These are phyloP conservation scores for Eunapius fragilis DNA, from an alignment of 37 sponge, comb jelly and placozoan species.

Conservation along the genomic window DNA sequence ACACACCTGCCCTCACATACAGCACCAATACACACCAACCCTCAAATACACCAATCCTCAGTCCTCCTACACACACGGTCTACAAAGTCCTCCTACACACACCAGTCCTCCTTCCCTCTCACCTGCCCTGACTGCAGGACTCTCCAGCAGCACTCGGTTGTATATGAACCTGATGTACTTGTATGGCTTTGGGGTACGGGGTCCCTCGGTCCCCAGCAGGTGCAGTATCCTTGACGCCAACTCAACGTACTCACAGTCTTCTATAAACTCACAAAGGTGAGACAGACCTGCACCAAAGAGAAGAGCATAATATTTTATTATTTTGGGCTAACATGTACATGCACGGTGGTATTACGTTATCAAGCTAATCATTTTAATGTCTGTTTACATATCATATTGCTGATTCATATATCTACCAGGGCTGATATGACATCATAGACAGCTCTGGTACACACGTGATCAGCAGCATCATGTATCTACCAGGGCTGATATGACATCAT, in stretches of 20 bases:
- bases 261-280: slow-evolving; percentile 97
- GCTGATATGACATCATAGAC: no score
- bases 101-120: not conserved
- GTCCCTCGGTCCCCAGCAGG: slow-evolving; percentile 92
- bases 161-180: slow-evolving; percentile 94
- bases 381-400: no score
- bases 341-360: no score
- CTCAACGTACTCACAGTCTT: slow-evolving; percentile 95
- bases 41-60: not conserved
- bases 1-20: not conserved
- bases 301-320: not conserved
- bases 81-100: not conserved
- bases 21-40: not conserved
- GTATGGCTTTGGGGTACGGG: slow-evolving; percentile 71
- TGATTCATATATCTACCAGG: no score
- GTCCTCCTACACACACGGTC: not conserved
- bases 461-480: no score
- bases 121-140: slow-evolving; percentile 85
- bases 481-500: no score
- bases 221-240: slow-evolving; percentile 86
- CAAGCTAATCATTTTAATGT: no score
- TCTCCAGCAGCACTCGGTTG: slow-evolving; percentile 94
- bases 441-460: no score
- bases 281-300: slow-evolving; percentile 62
- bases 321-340: not conserved